A percentile compares a stretch with the other conserved stretches of the same genome.
Evolutionary conservation across 2,113 vertebrate species (phyloP).

Genomic region (Zapornia atra): DNA sequence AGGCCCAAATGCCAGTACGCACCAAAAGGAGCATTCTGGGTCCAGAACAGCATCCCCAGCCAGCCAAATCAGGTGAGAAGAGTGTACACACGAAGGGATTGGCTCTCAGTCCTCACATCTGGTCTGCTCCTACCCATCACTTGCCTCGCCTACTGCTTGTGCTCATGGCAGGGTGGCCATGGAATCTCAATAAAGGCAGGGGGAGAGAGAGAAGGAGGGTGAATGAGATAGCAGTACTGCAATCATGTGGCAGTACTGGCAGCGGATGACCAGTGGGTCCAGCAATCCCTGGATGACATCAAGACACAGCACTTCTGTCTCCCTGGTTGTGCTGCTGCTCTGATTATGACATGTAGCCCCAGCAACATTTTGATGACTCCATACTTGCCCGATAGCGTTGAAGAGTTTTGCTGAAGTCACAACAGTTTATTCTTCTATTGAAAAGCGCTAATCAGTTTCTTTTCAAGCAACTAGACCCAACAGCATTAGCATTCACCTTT

Average conservation of each 20-base stretch:
- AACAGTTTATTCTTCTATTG: neutral
- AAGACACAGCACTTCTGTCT: neutral
- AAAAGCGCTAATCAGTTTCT: neutral
- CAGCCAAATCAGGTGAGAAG: neutral
- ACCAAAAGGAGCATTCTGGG: neutral
- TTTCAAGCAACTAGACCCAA: neutral
- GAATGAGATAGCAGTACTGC: neutral
- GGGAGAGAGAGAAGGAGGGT: neutral
- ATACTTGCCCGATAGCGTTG: neutral
- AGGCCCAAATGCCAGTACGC: neutral
- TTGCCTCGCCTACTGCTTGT: neutral
- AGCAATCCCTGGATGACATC: neutral
- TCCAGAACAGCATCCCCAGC: neutral
- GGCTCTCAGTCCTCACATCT: accelerated
- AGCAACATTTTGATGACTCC: neutral
- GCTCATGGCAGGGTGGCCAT: neutral
- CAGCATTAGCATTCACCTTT: neutral
- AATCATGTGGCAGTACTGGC: neutral
- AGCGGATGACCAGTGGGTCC: neutral
- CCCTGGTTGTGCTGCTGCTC: neutral
- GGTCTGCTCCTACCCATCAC: neutral
- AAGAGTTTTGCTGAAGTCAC: neutral
- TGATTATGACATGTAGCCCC: neutral
- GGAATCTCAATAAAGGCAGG: neutral
- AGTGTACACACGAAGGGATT: accelerated